Evolutionary conservation across 2,797 vertebrate species (phyloP).

Genomic region (Gadopsis bispinosus): DNA sequence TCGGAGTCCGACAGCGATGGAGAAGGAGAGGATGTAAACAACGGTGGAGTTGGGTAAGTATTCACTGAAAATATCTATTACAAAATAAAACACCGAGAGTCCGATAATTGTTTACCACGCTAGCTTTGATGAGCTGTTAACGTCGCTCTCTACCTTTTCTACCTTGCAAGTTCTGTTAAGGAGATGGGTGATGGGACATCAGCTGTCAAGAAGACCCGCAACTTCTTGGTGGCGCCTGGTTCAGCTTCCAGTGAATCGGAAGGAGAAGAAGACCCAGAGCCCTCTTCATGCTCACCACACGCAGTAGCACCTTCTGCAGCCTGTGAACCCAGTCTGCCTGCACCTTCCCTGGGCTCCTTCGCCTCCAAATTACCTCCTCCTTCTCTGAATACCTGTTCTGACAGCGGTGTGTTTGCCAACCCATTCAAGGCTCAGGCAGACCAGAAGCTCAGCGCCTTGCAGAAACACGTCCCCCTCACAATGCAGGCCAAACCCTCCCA

Average conservation of each 20-base stretch:
- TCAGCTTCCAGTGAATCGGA: slow-evolving; percentile 78
- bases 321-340: slow-evolving; percentile 3
- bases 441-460: slow-evolving; percentile 82
- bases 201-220: slow-evolving; percentile 62
- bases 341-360: slow-evolving; percentile 14
- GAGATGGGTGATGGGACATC: slow-evolving; percentile 11
- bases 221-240: slow-evolving; percentile 82
- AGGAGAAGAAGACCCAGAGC: slow-evolving; percentile 53
- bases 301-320: slow-evolving; percentile 1
- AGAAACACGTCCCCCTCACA: slow-evolving; percentile 88
- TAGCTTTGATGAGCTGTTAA: neutral
- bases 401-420: slow-evolving; percentile 86
- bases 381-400: slow-evolving; percentile 64
- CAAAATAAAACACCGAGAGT: neutral
- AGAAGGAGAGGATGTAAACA: slow-evolving; percentile 59
- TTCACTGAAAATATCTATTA: neutral
- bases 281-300: neutral
- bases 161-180: slow-evolving; percentile 31
- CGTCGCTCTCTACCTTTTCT: neutral
- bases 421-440: slow-evolving; percentile 85
- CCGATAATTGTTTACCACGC: no score
- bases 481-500: slow-evolving; percentile 81
- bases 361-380: slow-evolving; percentile 75
- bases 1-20: slow-evolving; percentile 84
- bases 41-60: slow-evolving; percentile 35